Evolutionary conservation across 2,888 invertebrate species (phyloP).

Genomic region (Orchesella flavescens): DNA sequence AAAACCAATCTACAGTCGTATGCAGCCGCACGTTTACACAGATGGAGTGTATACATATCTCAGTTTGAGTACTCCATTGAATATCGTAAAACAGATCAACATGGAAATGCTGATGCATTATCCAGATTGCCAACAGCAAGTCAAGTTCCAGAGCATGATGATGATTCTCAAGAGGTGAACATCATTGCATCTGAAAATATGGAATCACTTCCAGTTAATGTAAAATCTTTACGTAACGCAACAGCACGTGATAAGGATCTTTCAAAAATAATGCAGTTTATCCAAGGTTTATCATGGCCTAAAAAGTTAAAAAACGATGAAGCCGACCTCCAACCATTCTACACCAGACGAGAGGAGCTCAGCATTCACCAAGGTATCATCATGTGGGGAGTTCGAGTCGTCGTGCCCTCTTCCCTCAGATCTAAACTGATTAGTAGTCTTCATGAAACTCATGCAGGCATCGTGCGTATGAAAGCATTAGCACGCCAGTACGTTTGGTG

Average conservation of each 20-base stretch:
- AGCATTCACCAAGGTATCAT: constrained; percentile 46
- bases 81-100: constrained; percentile 42
- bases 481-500: constrained; percentile 37
- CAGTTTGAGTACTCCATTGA: constrained; percentile 42
- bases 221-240: neutral
- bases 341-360: constrained; percentile 35
- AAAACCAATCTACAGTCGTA: neutral
- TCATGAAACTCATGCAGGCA: constrained; percentile 55
- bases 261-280: neutral
- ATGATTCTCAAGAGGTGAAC: constrained; percentile 8
- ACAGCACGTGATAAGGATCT: constrained; percentile 25
- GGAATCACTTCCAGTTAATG: constrained; percentile 26
- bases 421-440: constrained; percentile 29
- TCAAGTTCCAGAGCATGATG: too few relatives aligned
- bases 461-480: constrained; percentile 36
- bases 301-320: constrained; percentile 8
- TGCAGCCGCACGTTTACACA: constrained; percentile 45
- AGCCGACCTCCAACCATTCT: constrained; percentile 8
- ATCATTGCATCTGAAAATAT: neutral
- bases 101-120: constrained; percentile 57
- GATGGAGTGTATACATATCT: constrained; percentile 34
- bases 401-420: constrained; percentile 54
- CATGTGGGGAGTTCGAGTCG: constrained; percentile 59
- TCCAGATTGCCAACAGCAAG: neutral
- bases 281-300: constrained; percentile 27